Percentiles rank a stretch among this genome's conserved stretches.
Conservation (phyloP, 2,797 vertebrate species). For the Pelodytes ibericus region DNA sequence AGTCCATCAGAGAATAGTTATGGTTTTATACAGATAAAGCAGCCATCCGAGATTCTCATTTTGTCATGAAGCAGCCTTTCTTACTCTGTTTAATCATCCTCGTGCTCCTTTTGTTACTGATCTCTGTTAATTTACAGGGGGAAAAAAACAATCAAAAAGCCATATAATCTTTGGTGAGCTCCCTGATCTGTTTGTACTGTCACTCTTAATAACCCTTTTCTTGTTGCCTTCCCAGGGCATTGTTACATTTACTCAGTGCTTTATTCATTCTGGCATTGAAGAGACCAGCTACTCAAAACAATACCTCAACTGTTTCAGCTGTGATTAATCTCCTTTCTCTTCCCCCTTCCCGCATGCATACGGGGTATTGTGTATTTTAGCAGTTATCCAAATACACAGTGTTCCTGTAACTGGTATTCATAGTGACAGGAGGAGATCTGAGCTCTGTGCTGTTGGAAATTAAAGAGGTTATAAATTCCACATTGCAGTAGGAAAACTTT, state of each 20-base stretch:
- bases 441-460: too few species aligned
- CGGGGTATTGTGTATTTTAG: constrained; percentile 20
- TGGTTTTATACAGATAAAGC: too few species aligned
- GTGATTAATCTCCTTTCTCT: neutral
- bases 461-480: neutral
- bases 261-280: constrained; percentile 21
- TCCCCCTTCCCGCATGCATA: neutral
- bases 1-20: too few species aligned
- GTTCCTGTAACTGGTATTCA: neutral
- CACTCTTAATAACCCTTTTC: neutral
- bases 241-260: constrained; percentile 6
- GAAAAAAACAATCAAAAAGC: too few species aligned
- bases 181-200: neutral
- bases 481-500: neutral
- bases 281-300: constrained; percentile 6
- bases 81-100: too few species aligned
- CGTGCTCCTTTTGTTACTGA: too few species aligned
- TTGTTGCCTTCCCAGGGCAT: neutral
- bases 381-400: constrained; percentile 16
- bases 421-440: too few species aligned
- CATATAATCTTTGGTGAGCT: neutral
- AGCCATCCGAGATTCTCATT: too few species aligned
- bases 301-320: neutral
- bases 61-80: neutral
- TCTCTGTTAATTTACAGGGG: too few species aligned